Percentiles rank a stretch among this genome's conserved stretches.
Conservation (phyloP, 2,113 vertebrate species). For the Serinus canaria region DNA sequence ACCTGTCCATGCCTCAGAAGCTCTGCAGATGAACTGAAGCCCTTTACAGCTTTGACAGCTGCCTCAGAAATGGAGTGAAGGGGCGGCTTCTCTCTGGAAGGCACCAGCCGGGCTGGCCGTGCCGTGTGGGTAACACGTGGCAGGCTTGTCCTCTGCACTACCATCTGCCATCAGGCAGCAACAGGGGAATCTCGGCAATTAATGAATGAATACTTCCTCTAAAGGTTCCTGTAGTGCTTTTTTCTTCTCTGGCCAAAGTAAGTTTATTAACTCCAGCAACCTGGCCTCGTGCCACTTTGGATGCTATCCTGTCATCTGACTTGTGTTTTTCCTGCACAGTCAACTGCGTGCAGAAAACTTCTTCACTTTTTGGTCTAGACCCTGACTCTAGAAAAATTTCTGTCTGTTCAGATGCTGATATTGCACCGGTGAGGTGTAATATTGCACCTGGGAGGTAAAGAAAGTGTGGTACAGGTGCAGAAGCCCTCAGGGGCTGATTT, state of each 20-base stretch:
- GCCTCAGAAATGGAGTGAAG: accelerated
- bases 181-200: neutral
- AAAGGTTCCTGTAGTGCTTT: neutral
- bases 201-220: neutral
- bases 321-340: neutral
- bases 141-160: neutral
- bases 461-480: accelerated
- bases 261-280: neutral
- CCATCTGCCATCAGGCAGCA: neutral
- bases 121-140: accelerated
- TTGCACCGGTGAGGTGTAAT: neutral
- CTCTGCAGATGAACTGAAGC: neutral
- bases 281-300: neutral
- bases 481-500: neutral
- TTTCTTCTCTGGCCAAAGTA: neutral
- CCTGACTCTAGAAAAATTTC: neutral
- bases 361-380: neutral
- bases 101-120: accelerated
- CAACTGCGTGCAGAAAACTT: accelerated
- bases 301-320: neutral
- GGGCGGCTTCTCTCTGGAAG: neutral
- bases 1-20: neutral
- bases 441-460: neutral
- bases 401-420: neutral
- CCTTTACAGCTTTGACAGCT: accelerated